Conservation (phyloP, 2,888 invertebrate species). For the Xanthostigma xanthostigma region DNA sequence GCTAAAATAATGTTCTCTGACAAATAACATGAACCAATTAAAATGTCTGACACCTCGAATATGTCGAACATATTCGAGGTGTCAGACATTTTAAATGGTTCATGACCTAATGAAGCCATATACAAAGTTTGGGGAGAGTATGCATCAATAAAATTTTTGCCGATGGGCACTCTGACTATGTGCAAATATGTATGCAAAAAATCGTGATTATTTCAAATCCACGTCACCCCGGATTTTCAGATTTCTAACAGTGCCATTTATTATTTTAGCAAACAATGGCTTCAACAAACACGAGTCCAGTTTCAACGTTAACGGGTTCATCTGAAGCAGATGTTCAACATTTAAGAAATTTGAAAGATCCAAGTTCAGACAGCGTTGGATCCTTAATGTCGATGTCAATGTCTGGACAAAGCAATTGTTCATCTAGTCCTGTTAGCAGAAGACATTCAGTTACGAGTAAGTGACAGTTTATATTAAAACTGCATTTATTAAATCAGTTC, state of each 20-base stretch:
- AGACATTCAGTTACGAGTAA: conserved; percentile 68
- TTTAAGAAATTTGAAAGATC: conserved; percentile 30
- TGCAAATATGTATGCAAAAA: background rate
- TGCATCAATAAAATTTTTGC: no score
- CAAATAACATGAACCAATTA: no score
- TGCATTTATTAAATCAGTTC: background rate
- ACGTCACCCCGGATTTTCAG: no score
- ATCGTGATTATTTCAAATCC: no score
- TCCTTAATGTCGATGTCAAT: conserved; percentile 64
- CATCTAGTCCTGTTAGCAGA: conserved; percentile 61
- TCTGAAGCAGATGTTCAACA: conserved; percentile 51
- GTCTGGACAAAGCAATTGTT: conserved; percentile 64
- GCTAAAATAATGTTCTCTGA: no score
- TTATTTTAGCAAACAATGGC: conserved; percentile 40
- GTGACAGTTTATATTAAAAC: conserved; percentile 16
- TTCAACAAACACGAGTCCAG: conserved; percentile 73
- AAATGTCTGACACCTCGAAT: no score
- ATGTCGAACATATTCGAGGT: no score
- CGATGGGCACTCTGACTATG: no score
- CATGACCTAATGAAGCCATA: no score
- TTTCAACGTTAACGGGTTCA: conserved; percentile 78
- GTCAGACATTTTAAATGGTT: no score
- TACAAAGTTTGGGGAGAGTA: no score
- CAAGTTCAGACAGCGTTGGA: conserved; percentile 52
- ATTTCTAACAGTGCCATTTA: background rate